Evolutionary conservation across 2,113 vertebrate species (phyloP).

Genomic region (Odocoileus hemionus): DNA sequence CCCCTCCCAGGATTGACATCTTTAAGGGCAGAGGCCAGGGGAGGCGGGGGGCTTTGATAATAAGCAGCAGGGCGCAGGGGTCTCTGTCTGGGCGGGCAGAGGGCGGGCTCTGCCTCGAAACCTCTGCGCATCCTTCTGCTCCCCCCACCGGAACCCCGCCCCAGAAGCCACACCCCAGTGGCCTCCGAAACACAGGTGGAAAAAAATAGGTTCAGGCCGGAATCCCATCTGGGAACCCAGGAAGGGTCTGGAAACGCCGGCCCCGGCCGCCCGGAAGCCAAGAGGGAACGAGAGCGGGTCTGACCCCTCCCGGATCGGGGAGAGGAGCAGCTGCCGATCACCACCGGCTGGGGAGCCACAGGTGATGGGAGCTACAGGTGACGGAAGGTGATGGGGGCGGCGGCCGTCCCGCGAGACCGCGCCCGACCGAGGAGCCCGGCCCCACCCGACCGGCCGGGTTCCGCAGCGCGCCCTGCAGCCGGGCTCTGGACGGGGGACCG

Average conservation of each 20-base stretch:
- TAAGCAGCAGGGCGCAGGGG: neutral
- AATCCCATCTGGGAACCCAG: neutral
- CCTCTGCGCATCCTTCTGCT: neutral
- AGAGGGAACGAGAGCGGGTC: neutral
- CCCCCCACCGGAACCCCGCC: neutral
- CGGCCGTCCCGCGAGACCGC: neutral
- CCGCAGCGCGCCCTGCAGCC: neutral
- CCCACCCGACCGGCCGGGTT: neutral
- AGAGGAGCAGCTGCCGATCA: neutral
- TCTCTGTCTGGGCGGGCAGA: neutral
- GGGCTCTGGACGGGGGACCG: neutral
- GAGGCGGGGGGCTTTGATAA: neutral
- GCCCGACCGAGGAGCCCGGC: neutral
- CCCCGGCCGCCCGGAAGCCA: neutral
- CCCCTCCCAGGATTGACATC: neutral
- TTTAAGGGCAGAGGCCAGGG: neutral
- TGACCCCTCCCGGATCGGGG: neutral
- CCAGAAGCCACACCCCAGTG: constrained; percentile 59
- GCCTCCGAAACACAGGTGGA: constrained; percentile 26
- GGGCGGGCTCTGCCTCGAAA: neutral
- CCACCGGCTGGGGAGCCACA: constrained; percentile 29
- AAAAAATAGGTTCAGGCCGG: constrained; percentile 25
- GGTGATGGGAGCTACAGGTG: constrained; percentile 66
- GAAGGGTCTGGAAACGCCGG: neutral
- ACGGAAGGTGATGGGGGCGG: neutral